Percentiles rank a stretch among this genome's conserved stretches.
Conservation (phyloP, 2,113 vertebrate genomes). For the Polyodon spathula region DNA sequence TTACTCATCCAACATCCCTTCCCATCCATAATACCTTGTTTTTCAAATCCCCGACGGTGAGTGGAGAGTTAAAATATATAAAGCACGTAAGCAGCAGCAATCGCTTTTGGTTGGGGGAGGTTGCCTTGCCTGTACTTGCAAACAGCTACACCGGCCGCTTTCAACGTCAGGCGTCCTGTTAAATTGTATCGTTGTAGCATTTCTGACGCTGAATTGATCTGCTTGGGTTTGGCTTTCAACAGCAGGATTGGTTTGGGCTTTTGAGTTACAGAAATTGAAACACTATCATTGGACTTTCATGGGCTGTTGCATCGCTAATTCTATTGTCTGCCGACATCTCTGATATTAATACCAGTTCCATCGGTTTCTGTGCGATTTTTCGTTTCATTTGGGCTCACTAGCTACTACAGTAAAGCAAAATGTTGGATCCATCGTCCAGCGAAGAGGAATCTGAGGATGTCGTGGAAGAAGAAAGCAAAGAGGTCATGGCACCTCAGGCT, state of each 20-base stretch:
- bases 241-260: conserved; percentile 4
- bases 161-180: conserved; percentile 45
- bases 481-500: conserved; percentile 62
- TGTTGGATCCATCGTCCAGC: conserved; percentile 91
- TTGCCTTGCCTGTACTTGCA: conserved; percentile 43
- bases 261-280: background rate
- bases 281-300: background rate
- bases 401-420: conserved; percentile 36
- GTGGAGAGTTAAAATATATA: conserved; percentile 58
- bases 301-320: background rate
- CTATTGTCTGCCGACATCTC: conserved; percentile 7
- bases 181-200: conserved; percentile 44
- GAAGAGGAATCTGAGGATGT: conserved; percentile 86
- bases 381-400: conserved; percentile 16
- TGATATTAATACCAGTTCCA: background rate
- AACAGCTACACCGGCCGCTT: conserved; percentile 45
- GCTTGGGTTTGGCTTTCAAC: conserved; percentile 6
- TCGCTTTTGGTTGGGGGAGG: conserved; percentile 53
- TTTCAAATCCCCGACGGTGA: conserved; percentile 47
- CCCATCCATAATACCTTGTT: conserved; percentile 25
- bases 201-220: conserved; percentile 14
- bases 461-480: conserved; percentile 72
- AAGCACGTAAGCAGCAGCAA: conserved; percentile 62
- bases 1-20: conserved; percentile 33
- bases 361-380: conserved; percentile 3